These are phyloP conservation scores for Vollenhovia emeryi DNA, from an alignment of 1,140 invertebrate species.

Conservation along the genomic window DNA sequence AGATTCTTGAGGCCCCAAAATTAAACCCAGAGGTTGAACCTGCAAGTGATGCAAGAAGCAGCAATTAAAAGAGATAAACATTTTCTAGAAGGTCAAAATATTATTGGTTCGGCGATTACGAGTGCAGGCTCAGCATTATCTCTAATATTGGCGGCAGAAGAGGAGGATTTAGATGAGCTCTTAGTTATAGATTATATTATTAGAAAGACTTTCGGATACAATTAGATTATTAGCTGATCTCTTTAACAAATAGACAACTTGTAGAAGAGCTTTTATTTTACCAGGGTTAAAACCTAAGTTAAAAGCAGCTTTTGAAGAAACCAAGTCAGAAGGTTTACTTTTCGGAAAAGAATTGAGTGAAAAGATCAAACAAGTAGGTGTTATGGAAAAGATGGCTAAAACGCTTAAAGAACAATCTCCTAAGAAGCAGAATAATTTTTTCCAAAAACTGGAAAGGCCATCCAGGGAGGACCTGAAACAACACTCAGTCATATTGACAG, in stretches of 20 bases:
- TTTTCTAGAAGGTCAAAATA: constrained; percentile 6
- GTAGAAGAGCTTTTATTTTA: neutral
- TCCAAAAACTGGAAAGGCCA: neutral
- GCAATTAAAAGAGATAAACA: constrained; percentile 14
- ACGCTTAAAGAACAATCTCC: neutral
- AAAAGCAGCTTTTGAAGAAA: neutral
- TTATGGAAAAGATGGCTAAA: neutral
- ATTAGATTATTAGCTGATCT: neutral
- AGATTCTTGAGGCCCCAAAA: neutral
- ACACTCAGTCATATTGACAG: neutral
- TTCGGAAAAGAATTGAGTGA: neutral
- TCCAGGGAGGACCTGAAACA: neutral
- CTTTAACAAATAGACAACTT: neutral
- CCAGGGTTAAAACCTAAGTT: neutral
- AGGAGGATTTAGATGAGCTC: neutral
- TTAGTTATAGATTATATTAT: too few relatives aligned
- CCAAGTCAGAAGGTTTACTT: neutral
- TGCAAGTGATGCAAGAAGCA: neutral
- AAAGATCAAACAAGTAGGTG: neutral
- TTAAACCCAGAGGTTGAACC: neutral
- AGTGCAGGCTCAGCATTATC: neutral
- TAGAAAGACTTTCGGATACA: neutral
- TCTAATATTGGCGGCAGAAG: neutral
- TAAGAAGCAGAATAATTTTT: neutral
- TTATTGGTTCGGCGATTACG: neutral